phyloP scores from a whole-genome alignment of 23 tunicate species.

The Halocynthia roretzi region DNA sequence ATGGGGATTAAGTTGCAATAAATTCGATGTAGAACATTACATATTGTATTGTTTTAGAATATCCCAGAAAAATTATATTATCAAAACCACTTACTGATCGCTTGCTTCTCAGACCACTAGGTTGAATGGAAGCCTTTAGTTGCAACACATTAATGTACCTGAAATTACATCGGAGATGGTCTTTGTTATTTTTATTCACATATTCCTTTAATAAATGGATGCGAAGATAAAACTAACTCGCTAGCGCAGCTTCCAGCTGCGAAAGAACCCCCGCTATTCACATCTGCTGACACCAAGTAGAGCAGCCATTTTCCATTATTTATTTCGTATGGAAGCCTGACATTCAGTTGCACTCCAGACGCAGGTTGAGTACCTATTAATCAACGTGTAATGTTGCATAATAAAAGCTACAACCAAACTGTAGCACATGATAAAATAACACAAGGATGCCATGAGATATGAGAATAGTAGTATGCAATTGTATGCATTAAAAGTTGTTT shows the following conservation, averaged over 20 bases:
- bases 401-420: not conserved
- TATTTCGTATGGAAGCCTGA: constrained; percentile 66
- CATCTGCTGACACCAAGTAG: constrained; percentile 50
- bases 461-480: not conserved
- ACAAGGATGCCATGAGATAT: not conserved
- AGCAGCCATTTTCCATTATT: constrained; percentile 81
- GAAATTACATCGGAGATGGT: too few relatives aligned
- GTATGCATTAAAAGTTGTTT: not conserved
- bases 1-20: too few relatives aligned
- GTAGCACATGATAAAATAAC: not conserved
- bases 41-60: too few relatives aligned
- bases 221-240: not conserved
- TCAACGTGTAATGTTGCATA: not conserved
- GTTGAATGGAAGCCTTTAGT: too few relatives aligned
- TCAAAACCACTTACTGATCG: too few relatives aligned
- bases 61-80: too few relatives aligned
- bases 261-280: constrained; percentile 25
- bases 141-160: too few relatives aligned
- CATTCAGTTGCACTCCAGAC: constrained; percentile 17
- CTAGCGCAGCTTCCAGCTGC: constrained; percentile 44
- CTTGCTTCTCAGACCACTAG: too few relatives aligned
- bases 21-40: too few relatives aligned
- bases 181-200: too few relatives aligned
- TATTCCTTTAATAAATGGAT: too few relatives aligned
- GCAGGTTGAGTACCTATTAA: constrained; percentile 37